Percentiles rank a stretch among this genome's conserved stretches.
Conservation (phyloP, 2,113 vertebrate species). For the Chaetorhynchus papuensis region DNA sequence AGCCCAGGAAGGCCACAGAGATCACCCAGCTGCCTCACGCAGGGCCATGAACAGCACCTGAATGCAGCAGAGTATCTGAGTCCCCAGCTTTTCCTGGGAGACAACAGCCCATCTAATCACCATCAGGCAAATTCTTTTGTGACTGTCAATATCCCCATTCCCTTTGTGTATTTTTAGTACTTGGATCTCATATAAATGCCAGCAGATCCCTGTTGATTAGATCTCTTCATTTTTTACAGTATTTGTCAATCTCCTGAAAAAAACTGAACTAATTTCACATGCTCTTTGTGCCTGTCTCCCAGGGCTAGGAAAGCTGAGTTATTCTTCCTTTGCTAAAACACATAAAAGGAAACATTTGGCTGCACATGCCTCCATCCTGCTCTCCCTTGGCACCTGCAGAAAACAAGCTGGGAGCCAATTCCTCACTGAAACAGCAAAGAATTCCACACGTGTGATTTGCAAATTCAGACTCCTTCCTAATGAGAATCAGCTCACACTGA, state of each 20-base stretch:
- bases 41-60: background rate
- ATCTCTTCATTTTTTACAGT: background rate
- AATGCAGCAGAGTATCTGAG: background rate
- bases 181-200: background rate
- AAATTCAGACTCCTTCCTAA: background rate
- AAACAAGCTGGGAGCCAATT: background rate
- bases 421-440: background rate
- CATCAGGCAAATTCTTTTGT: background rate
- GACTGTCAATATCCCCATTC: background rate
- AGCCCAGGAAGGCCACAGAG: background rate
- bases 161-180: background rate
- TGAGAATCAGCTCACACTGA: background rate
- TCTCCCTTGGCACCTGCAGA: background rate
- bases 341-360: slow-evolving; percentile 20
- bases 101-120: background rate
- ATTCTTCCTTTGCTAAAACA: background rate
- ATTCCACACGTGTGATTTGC: background rate
- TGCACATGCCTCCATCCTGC: slow-evolving; percentile 20
- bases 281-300: background rate
- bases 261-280: background rate
- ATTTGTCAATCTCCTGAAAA: background rate
- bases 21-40: background rate
- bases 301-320: slow-evolving; percentile 2
- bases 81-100: background rate
- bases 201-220: background rate